Evolutionary conservation across 2,888 invertebrate species (phyloP).

Genomic region (Campoletis raptor): DNA sequence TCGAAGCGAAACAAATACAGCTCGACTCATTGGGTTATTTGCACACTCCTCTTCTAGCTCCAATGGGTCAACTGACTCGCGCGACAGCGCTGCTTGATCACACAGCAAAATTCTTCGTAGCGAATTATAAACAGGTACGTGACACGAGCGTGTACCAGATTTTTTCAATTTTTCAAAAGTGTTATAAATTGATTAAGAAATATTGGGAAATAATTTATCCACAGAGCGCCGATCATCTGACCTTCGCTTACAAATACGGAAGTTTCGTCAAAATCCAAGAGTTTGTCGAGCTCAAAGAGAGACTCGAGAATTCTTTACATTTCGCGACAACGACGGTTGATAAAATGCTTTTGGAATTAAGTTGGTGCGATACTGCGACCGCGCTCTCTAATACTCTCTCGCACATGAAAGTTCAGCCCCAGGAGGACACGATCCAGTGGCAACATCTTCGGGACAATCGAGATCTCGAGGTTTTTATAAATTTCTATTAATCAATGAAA

Average conservation of each 20-base stretch:
- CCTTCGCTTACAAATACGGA: constrained; percentile 97
- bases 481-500: neutral
- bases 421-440: constrained; percentile 80
- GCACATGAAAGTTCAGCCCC: constrained; percentile 80
- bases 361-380: constrained; percentile 78
- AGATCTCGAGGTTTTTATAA: constrained; percentile 79
- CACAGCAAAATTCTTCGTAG: constrained; percentile 94
- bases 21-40: constrained; percentile 96
- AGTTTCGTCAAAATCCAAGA: constrained; percentile 97
- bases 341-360: constrained; percentile 89
- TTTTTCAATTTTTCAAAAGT: neutral
- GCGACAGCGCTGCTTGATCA: constrained; percentile 90
- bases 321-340: constrained; percentile 89
- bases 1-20: constrained; percentile 97
- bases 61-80: constrained; percentile 90
- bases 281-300: constrained; percentile 93
- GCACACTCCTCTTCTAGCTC: constrained; percentile 91
- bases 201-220: constrained; percentile 42
- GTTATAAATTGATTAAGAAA: neutral
- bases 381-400: constrained; percentile 76
- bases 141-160: neutral
- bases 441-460: constrained; percentile 81
- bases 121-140: constrained; percentile 95
- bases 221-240: constrained; percentile 95
- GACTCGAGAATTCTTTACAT: constrained; percentile 93